These are phyloP conservation scores for Isaurus tuberculatus DNA, from an alignment of 92 coral and sea anemone species.

Conservation along the genomic window DNA sequence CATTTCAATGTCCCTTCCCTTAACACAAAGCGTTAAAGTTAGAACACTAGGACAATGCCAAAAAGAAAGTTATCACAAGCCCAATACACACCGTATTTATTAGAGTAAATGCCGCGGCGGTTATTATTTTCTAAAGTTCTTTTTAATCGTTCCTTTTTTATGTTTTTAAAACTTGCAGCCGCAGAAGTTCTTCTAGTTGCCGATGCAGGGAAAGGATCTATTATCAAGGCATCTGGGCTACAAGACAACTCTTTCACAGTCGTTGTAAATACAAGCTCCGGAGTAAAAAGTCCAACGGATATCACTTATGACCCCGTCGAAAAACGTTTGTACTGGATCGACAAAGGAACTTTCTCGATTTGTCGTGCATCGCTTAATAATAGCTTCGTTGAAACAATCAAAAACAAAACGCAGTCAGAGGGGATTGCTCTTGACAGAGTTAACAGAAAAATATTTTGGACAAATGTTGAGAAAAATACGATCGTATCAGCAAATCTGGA, in stretches of 20 bases:
- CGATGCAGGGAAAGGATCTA: constrained; percentile 11
- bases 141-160: neutral
- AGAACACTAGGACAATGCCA: too few relatives aligned
- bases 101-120: too few relatives aligned
- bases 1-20: too few relatives aligned
- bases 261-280: neutral
- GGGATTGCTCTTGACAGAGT: constrained; percentile 2
- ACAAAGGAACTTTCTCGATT: neutral
- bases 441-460: constrained; percentile 22
- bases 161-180: constrained; percentile 10
- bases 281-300: constrained; percentile 8
- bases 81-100: too few relatives aligned
- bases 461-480: neutral
- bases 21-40: too few relatives aligned
- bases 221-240: neutral
- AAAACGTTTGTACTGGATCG: constrained; percentile 25
- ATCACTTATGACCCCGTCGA: constrained; percentile 16
- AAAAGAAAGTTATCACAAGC: too few relatives aligned
- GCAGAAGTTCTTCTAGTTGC: constrained; percentile 13
- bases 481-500: constrained; percentile 19
- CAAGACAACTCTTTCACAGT: neutral
- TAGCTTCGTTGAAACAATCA: constrained; percentile 11
- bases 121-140: too few relatives aligned
- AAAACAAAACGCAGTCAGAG: neutral
- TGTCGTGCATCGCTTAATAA: constrained; percentile 1